Evolutionary conservation across 2,797 vertebrate genomes (phyloP).

Genomic region (Eospalax fontanierii): DNA sequence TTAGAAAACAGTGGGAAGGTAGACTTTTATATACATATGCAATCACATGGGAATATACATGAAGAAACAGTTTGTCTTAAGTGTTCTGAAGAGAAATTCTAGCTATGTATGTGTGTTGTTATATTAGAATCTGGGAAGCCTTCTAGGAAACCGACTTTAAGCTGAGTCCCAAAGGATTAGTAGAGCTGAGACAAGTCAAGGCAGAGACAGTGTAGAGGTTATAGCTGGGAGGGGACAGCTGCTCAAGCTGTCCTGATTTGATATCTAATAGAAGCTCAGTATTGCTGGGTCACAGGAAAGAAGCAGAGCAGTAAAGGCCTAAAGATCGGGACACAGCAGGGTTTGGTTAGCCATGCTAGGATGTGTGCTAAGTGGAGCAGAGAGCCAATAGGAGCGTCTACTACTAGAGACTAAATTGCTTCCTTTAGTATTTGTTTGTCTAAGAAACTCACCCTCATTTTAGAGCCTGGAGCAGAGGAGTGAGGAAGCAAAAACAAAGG

Average conservation of each 20-base stretch:
- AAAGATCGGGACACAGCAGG: not conserved
- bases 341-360: accelerated
- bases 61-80: not conserved
- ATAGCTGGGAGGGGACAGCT: no score
- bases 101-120: not conserved
- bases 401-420: not conserved
- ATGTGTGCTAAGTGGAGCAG: constrained; percentile 13
- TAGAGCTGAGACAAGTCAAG: not conserved
- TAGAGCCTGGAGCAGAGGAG: not conserved
- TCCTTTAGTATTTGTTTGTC: not conserved
- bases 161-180: not conserved
- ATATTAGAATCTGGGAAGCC: constrained; percentile 11
- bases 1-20: constrained; percentile 27
- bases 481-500: not conserved
- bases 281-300: not conserved
- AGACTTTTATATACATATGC: not conserved
- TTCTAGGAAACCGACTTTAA: not conserved
- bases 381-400: not conserved
- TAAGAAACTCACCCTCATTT: not conserved
- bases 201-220: not conserved
- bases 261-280: not conserved
- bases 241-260: not conserved
- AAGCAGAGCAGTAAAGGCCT: not conserved
- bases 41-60: not conserved
- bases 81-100: not conserved